Conservation (phyloP, 2,113 vertebrate genomes). For the Ursus arctos region DNA sequence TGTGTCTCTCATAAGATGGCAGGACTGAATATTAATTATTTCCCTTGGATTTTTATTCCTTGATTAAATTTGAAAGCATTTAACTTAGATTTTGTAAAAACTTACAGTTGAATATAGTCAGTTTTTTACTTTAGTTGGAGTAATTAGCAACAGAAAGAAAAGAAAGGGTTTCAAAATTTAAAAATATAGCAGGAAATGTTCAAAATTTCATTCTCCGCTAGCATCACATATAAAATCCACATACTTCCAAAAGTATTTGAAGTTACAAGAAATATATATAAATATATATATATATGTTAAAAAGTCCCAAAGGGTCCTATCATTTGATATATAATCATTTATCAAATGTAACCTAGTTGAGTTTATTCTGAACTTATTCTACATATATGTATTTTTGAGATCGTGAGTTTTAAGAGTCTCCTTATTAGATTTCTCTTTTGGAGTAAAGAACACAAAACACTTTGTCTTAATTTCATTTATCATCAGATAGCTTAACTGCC, state of each 20-base stretch:
- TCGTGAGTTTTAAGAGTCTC: slow-evolving; percentile 57
- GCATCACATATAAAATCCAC: background rate
- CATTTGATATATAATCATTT: slow-evolving; percentile 65
- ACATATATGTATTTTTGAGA: slow-evolving; percentile 49
- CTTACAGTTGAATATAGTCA: background rate
- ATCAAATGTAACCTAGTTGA: slow-evolving; percentile 53
- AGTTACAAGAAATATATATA: background rate
- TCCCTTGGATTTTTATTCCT: background rate
- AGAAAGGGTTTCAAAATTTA: background rate
- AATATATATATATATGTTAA: background rate
- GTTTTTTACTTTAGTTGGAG: background rate
- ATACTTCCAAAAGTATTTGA: background rate
- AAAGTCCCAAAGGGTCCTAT: slow-evolving; percentile 60
- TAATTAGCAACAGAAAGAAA: background rate
- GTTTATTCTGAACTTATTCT: slow-evolving; percentile 68
- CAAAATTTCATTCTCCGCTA: background rate
- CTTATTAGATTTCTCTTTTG: slow-evolving; percentile 72
- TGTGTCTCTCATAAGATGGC: background rate
- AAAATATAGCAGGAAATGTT: background rate
- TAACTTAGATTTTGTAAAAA: background rate
- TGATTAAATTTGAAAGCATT: background rate
- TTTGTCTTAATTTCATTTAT: slow-evolving; percentile 80
- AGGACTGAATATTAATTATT: background rate
- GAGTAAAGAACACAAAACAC: slow-evolving; percentile 72
- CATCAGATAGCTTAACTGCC: slow-evolving; percentile 79